phyloP scores from a whole-genome alignment of 2,888 invertebrate species.

The Orchesellides sinensis region DNA sequence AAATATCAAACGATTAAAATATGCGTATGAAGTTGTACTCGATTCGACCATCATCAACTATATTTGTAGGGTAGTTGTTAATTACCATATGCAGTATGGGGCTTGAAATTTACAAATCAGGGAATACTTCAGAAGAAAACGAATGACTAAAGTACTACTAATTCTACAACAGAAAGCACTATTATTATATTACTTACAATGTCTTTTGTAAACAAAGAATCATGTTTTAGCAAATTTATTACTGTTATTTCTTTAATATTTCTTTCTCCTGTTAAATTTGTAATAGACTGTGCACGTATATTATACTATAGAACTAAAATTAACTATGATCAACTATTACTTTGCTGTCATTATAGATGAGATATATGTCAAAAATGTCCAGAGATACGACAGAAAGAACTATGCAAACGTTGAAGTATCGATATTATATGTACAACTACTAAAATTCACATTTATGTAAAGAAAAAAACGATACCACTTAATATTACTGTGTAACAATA shows the following conservation, averaged over 20 bases:
- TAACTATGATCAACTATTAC: neutral
- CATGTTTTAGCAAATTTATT: neutral
- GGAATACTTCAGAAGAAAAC: constrained; percentile 29
- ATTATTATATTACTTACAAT: neutral
- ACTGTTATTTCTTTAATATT: neutral
- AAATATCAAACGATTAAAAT: constrained; percentile 53
- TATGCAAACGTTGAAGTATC: neutral
- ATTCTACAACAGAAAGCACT: neutral
- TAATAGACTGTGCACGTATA: constrained; percentile 4
- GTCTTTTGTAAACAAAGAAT: neutral
- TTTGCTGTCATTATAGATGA: neutral
- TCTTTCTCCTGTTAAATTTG: neutral
- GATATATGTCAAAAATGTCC: neutral
- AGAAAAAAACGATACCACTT: neutral
- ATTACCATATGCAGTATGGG: neutral
- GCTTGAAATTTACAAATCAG: constrained; percentile 19
- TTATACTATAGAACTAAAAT: neutral
- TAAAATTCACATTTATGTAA: neutral
- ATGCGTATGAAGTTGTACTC: neutral
- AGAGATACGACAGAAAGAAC: neutral
- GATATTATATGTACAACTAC: neutral
- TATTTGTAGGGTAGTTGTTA: neutral
- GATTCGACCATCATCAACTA: constrained; percentile 22
- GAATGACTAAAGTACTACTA: constrained; percentile 5
- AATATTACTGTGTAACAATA: neutral